Percentiles rank a stretch among this genome's conserved stretches.
phyloP scores from a whole-genome alignment of 2,113 vertebrate genomes.

The Saguinus midas region DNA sequence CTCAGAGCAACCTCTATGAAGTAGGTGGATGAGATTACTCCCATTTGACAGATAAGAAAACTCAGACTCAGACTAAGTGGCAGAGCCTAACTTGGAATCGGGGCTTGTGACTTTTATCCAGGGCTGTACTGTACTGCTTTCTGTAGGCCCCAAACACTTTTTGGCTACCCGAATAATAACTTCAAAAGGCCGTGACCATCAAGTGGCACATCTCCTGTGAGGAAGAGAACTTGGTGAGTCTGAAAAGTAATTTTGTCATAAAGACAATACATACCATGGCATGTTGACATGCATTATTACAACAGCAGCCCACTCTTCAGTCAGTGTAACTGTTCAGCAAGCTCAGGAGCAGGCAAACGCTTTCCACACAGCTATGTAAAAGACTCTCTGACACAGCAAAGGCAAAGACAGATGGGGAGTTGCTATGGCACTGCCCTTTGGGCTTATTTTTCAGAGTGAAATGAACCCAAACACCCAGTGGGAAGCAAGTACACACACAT shows the following conservation, averaged over 20 bases:
- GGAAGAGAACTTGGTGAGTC: conserved; percentile 62
- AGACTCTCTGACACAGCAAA: not conserved
- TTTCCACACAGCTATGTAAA: not conserved
- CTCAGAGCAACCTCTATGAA: not conserved
- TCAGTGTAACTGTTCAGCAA: not conserved
- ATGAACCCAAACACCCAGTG: not conserved
- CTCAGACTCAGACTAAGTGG: conserved; percentile 16
- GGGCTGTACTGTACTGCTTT: conserved; percentile 12
- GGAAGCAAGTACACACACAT: not conserved
- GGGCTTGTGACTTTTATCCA: conserved; percentile 40
- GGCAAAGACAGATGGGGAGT: not conserved
- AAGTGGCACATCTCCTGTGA: conserved; percentile 61
- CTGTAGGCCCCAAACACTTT: conserved; percentile 24
- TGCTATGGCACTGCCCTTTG: not conserved
- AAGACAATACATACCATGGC: conserved; percentile 4
- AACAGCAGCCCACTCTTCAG: not conserved
- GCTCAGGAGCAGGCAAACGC: not conserved
- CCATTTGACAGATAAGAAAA: conserved; percentile 47
- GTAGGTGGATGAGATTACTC: not conserved
- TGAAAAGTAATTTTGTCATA: conserved; percentile 35
- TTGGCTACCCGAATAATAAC: conserved; percentile 57
- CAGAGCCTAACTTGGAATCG: not conserved
- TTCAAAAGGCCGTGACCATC: conserved; percentile 50
- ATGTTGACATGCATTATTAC: conserved; percentile 17
- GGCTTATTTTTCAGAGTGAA: not conserved